Conservation (phyloP, 1,140 invertebrate genomes). For the Cyrtorhinus lividipennis region DNA sequence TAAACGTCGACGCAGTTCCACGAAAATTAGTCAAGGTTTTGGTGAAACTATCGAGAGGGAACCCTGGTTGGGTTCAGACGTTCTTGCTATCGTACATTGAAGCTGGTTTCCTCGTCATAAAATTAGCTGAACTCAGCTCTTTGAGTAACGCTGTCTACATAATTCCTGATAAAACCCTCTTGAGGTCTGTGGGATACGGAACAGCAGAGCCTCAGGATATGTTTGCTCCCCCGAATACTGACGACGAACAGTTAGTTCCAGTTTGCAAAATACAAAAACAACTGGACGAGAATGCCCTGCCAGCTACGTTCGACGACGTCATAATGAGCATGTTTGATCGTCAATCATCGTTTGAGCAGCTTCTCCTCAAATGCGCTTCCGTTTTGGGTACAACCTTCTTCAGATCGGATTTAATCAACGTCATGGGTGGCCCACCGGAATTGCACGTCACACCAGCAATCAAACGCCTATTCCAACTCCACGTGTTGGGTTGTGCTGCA, state of each 20-base stretch:
- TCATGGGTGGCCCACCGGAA: constrained; percentile 34
- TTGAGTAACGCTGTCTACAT: constrained; percentile 10
- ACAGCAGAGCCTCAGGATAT: not conserved
- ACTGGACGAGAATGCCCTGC: constrained; percentile 13
- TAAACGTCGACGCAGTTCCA: constrained; percentile 41
- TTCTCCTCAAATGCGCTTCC: constrained; percentile 42
- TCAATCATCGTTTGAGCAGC: constrained; percentile 40
- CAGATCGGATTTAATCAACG: constrained; percentile 36
- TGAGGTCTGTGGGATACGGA: not conserved
- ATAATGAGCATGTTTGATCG: constrained; percentile 43
- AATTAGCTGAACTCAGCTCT: not conserved
- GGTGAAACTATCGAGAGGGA: constrained; percentile 38
- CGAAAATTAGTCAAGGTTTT: constrained; percentile 44
- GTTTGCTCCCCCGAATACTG: not conserved
- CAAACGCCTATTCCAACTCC: constrained; percentile 39
- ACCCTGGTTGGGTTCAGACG: constrained; percentile 49
- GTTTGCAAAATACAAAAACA: constrained; percentile 11
- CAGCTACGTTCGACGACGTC: constrained; percentile 26
- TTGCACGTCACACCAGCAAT: constrained; percentile 35
- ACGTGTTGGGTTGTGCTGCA: constrained; percentile 39
- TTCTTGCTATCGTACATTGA: constrained; percentile 42
- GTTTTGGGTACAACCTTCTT: constrained; percentile 42
- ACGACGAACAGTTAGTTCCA: not conserved
- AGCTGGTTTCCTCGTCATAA: constrained; percentile 27
- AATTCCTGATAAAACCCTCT: not conserved